phyloP scores from a whole-genome alignment of 1,140 invertebrate genomes.

The Drosophila tristis region DNA sequence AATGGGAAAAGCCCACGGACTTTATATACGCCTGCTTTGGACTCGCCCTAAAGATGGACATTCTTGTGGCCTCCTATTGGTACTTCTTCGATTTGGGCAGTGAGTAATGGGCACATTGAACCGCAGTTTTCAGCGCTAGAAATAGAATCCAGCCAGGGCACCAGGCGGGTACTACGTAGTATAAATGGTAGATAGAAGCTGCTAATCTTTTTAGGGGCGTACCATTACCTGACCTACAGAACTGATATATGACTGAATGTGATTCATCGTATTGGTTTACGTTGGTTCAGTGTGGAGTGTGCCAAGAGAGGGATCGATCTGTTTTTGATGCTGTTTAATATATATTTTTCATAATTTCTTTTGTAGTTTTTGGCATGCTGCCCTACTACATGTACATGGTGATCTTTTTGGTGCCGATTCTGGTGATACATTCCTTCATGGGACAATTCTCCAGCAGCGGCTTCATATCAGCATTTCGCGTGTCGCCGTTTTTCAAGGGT shows the following conservation, averaged over 20 bases:
- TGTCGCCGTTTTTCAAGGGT: slow-evolving; percentile 82
- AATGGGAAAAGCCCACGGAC: slow-evolving; percentile 72
- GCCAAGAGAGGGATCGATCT: no score
- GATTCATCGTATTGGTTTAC: background rate
- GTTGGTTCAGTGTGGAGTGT: background rate
- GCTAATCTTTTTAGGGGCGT: slow-evolving; percentile 36
- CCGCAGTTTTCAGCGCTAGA: background rate
- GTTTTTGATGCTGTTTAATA: background rate
- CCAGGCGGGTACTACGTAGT: background rate
- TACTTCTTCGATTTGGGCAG: slow-evolving; percentile 64
- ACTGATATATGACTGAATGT: background rate
- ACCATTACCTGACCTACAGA: slow-evolving; percentile 3
- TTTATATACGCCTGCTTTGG: slow-evolving; percentile 69
- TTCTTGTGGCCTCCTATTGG: slow-evolving; percentile 59
- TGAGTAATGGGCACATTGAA: slow-evolving; percentile 43
- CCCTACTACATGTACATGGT: slow-evolving; percentile 65
- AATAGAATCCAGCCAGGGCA: background rate
- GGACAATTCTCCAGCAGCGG: slow-evolving; percentile 81
- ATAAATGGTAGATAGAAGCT: slow-evolving; percentile 4
- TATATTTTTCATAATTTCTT: background rate
- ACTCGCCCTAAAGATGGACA: slow-evolving; percentile 66
- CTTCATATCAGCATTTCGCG: slow-evolving; percentile 74
- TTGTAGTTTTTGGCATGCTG: slow-evolving; percentile 56
- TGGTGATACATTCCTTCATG: slow-evolving; percentile 78
- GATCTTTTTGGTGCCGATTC: slow-evolving; percentile 66